Evolutionary conservation across 2,797 vertebrate species (phyloP), one percentile per base, ranked within the genome.

Genomic region (Sebastes umbrosus): DNA sequence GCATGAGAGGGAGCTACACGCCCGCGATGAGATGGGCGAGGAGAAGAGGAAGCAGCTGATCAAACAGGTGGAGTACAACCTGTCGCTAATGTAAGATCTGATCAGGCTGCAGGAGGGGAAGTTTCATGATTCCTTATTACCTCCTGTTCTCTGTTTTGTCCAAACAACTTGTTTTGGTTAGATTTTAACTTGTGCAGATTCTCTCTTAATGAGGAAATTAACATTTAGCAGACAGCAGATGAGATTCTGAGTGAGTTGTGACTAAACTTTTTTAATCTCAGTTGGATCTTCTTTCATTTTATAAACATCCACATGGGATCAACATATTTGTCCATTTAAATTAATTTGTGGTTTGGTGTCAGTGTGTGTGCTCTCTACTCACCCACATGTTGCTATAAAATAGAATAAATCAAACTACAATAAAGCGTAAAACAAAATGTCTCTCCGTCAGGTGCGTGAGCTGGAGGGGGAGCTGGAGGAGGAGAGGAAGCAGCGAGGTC

Each of bases 401-500:
- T 64, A 3, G 1, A n/a, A 32, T 9, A 64, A 64, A 36, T 64
- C 29, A 1, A n/a, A 32, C 18, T 10, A 4, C 3, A 14, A 24
- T 16, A 3, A 25, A 65, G 63, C 5, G 4, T 66, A 46, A 36
- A 64, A 8, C 36, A n/a, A n/a, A 67, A 50, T 6, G 14, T 36
- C 7, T 12, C 1, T 3, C 27, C 3, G 0, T 52, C 93, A 99
- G 98, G 97, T 99, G 69, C 97, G 98, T 0, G 98, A 99, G 86
- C 93, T 98, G 0, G 98, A 99, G 95, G 96, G 94, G 0, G 98
- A 99, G 93, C 96, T 99, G 90, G 98, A 99, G 93, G 98, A 99
- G 0, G 98, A 99, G 90, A 92, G 96, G 50, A 99, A 98, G 91
- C 98, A 99, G 84, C 96, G 97, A 7, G 93, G 94, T 25, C 85